Percentiles rank a stretch among this genome's conserved stretches.
Conservation (phyloP, 2,797 vertebrate species). For the Octomys mimax region DNA sequence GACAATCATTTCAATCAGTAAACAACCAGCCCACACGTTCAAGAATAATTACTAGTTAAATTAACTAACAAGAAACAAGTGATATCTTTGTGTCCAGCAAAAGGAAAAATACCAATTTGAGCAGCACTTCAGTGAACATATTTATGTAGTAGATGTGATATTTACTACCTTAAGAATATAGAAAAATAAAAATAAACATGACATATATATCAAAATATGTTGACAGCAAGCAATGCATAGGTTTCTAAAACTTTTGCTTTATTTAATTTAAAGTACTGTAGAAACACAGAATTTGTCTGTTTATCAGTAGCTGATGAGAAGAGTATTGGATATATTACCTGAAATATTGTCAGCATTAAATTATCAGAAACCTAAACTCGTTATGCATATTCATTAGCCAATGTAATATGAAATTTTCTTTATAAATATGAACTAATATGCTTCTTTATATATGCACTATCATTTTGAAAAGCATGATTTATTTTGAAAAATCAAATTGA, state of each 20-base stretch:
- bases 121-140: slow-evolving; percentile 50
- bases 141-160: slow-evolving; percentile 58
- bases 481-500: not conserved
- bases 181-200: slow-evolving; percentile 68
- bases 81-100: slow-evolving; percentile 60
- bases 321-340: not conserved
- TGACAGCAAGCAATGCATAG: not conserved
- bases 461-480: not conserved
- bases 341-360: not conserved
- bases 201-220: not conserved
- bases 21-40: slow-evolving; percentile 84
- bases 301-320: not conserved
- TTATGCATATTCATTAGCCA: not conserved
- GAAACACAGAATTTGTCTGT: not conserved
- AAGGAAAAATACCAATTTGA: slow-evolving; percentile 64
- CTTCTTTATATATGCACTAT: not conserved
- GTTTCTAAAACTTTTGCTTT: not conserved
- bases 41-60: slow-evolving; percentile 87
- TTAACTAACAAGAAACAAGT: slow-evolving; percentile 83
- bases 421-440: not conserved
- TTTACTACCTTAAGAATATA: slow-evolving; percentile 38
- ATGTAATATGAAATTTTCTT: not conserved
- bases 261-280: slow-evolving; percentile 15
- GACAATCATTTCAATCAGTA: slow-evolving; percentile 86
- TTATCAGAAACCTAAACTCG: not conserved